Evolutionary conservation across 1,140 invertebrate species (phyloP), one percentile per base, ranked within the genome.

Genomic region (Drosophila athabasca): DNA sequence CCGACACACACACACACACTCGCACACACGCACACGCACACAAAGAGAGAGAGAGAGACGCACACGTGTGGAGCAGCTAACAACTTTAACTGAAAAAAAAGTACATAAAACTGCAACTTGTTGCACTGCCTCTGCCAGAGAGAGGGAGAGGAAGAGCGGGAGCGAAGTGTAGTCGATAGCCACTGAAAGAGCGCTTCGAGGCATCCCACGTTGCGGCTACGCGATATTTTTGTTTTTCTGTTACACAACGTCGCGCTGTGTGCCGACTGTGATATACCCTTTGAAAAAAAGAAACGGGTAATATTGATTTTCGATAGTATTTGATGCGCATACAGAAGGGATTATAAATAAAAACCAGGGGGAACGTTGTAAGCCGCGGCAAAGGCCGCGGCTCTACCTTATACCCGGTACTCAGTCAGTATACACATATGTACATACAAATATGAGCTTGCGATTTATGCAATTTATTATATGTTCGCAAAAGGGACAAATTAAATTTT

Each of bases 61-160:
- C 44, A 61, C 45, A 59, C 73, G 51, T 43, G 22, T 74, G 51
- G 17, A 75, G 26, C 43, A 15, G 17, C 64, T 66, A 78, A 57
- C 59, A 78, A 87, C 73, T 85, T 85, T 66, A 76, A 57, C 68
- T 69, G 65, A 54, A 26, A 26, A 26, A 19, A 19, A 70, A 62
- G 60, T 68, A 61, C 80, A 84, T 67, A 49, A 62, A 74, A 78
- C 69, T 70, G 78, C 78, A 87, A 85, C 82, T 87, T 87, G 82
- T 87, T 87, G 82, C 82, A 49, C 49, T 8, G 52, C 19, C 1
- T 4, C 35, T 5, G 11, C 11, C 35, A 13, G 11, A 69, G 29
- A 15, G 24, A 31, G 2, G 35, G 22, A 19, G 26, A 24, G 29
- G 22, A 11, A 57, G 53, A 41, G 22, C 15, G 24, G 22, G 29